Base-by-base conservation (phyloP, 2,888 invertebrate species). In the Lottia gigantea region DNA sequence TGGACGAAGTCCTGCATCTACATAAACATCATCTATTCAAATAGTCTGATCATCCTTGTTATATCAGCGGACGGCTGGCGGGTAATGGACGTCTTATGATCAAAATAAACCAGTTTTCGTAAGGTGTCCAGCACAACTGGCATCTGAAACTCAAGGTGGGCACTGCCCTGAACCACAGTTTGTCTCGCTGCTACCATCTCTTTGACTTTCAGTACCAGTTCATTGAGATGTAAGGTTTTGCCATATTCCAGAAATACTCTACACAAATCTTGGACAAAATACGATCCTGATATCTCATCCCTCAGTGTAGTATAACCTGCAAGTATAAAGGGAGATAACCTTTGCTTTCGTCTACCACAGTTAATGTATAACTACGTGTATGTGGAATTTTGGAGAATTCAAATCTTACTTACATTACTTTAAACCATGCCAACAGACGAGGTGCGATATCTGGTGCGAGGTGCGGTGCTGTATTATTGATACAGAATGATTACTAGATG, bases 131-230 rank as follows among this genome's bases (percentile, higher is more conserved):
- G 14, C 19, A 55, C 55, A 55, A 55, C 55, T 2, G 55, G 55
- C 55, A 55, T 55, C 55, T 55, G 55, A 11, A 55, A 23, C 23
- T 55, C 55, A 1, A 23, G 11, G 19, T 14, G 19, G 15, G 55
- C 55, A 11, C 55, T 55, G 12, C 55, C 55, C 15, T 55, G 55
- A 23, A 55, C 55, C 12, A 19, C 12, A 55, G 23, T 55, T 6
- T 55, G 55, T 23, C 55, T 19, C 19, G 55, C 55, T 55, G 55
- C 55, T 55, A 55, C 55, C 55, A 55, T 55, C 23, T 55, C 55
- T 19, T 55, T 55, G 11, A 55, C 55, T 23, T 55, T 55, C 55
- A 55, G 23, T 14, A 55, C 55, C 11, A 55, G 55, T 19, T 55
- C 55, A 23, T 23, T 55, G 23, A 55, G 55, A 14, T 55, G 55